A percentile compares a stretch with the other conserved stretches of the same genome.
Evolutionary conservation across 2,888 invertebrate genomes (phyloP).

Genomic region (Erpobdella octoculata): DNA sequence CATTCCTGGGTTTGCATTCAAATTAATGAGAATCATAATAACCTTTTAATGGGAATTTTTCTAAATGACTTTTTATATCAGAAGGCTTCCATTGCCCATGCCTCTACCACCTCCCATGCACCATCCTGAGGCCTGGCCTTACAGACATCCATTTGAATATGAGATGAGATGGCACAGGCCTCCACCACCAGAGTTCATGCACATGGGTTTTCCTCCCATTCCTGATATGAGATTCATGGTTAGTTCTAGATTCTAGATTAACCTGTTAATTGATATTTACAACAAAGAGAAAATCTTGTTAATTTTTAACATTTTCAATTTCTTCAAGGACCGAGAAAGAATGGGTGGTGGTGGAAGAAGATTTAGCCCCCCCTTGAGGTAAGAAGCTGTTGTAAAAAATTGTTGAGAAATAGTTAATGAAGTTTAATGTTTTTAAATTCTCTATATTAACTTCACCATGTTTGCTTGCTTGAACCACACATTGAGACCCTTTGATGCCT

Average conservation of each 20-base stretch:
- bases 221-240: slow-evolving; percentile 12
- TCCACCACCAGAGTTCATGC: slow-evolving; percentile 14
- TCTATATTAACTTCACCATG: too few relatives aligned
- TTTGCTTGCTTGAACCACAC: too few relatives aligned
- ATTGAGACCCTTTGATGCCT: too few relatives aligned
- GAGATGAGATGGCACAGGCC: slow-evolving; percentile 24
- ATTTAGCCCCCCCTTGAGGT: slow-evolving; percentile 24
- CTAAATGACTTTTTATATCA: not conserved
- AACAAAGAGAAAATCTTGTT: not conserved
- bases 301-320: not conserved
- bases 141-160: slow-evolving; percentile 10
- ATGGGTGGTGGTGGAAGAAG: slow-evolving; percentile 5
- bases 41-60: not conserved
- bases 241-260: not conserved
- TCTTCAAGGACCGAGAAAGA: slow-evolving; percentile 10
- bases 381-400: not conserved
- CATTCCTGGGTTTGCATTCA: slow-evolving; percentile 12
- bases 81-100: not conserved
- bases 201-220: slow-evolving; percentile 4
- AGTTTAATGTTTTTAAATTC: too few relatives aligned
- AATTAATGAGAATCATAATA: too few relatives aligned
- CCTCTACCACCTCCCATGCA: not conserved
- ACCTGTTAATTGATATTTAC: not conserved
- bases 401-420: too few relatives aligned
- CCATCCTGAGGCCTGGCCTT: slow-evolving; percentile 2